Conservation (phyloP, 2,888 invertebrate species). For the Drosophila longiperda region DNA sequence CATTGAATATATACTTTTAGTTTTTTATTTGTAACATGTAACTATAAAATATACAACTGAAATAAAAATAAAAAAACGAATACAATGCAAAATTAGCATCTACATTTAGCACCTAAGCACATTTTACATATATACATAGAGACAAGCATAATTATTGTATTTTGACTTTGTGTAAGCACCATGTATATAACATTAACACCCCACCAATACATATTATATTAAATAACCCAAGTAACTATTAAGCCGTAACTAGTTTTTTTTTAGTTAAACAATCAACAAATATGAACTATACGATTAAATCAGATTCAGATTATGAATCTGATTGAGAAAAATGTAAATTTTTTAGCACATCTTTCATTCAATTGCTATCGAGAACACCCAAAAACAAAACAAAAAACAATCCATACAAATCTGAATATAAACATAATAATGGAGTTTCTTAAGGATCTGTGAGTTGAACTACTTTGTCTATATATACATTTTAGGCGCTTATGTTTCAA, state of each 20-base stretch:
- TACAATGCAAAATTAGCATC: conserved; percentile 55
- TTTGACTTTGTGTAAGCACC: conserved; percentile 65
- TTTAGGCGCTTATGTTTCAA: conserved; percentile 53
- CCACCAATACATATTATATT: conserved; percentile 68
- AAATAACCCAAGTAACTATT: conserved; percentile 36
- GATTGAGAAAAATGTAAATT: conserved; percentile 57
- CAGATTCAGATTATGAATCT: conserved; percentile 29
- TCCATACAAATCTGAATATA: conserved; percentile 17
- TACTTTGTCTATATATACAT: conserved; percentile 30
- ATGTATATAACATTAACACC: conserved; percentile 76
- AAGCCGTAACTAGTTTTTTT: conserved; percentile 43
- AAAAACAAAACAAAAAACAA: conserved; percentile 3
- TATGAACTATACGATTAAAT: conserved; percentile 25
- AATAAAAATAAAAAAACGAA: conserved; percentile 14
- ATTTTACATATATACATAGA: conserved; percentile 30
- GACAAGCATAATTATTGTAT: conserved; percentile 31
- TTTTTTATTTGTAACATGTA: conserved; percentile 31
- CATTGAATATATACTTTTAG: conserved; percentile 36
- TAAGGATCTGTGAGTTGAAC: conserved; percentile 8
- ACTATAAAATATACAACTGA: conserved; percentile 8
- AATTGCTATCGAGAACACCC: conserved; percentile 25
- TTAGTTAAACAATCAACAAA: conserved; percentile 33
- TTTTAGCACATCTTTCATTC: conserved; percentile 55
- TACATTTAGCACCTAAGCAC: conserved; percentile 41
- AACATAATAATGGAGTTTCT: conserved; percentile 9